Evolutionary conservation across 2,797 vertebrate species (phyloP).

Genomic region (Gadopsis marmoratus): DNA sequence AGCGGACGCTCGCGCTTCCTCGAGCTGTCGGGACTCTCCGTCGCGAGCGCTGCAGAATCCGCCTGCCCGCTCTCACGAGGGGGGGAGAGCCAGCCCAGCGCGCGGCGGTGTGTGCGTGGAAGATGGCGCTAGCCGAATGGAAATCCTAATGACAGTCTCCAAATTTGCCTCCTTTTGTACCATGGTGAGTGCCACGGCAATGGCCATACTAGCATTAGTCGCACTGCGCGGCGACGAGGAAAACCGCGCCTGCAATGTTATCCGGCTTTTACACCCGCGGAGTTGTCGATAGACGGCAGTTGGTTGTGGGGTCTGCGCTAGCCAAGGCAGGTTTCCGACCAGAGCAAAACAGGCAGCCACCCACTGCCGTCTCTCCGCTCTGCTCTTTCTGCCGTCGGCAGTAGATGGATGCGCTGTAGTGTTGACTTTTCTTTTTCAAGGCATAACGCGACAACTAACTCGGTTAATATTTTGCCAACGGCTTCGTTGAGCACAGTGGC

Average conservation of each 20-base stretch:
- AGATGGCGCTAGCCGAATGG: conserved; percentile 99
- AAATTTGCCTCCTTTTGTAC: conserved; percentile 99
- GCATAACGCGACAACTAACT: background rate
- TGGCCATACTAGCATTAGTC: background rate
- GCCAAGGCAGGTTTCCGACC: conserved; percentile 70
- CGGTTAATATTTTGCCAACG: background rate
- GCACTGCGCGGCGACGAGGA: background rate
- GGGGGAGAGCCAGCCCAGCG: conserved; percentile 73
- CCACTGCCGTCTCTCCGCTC: conserved; percentile 61
- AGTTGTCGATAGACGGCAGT: conserved; percentile 60
- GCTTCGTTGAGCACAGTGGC: conserved; percentile 41
- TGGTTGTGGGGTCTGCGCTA: conserved; percentile 64
- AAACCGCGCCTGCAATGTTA: background rate
- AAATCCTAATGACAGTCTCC: conserved; percentile 99
- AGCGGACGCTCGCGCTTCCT: conserved; percentile 34
- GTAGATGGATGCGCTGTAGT: background rate
- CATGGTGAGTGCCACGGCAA: conserved; percentile 89
- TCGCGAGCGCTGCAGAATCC: conserved; percentile 62
- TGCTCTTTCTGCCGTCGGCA: conserved; percentile 38
- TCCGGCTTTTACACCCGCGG: conserved; percentile 20
- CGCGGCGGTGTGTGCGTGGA: conserved; percentile 89
- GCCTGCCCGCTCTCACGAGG: conserved; percentile 68
- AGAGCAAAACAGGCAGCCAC: conserved; percentile 67
- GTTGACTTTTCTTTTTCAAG: conserved; percentile 4
- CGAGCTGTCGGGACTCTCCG: conserved; percentile 30